Percentiles rank a stretch among this genome's conserved stretches.
Conservation (phyloP, 2,888 invertebrate genomes). For the Oscheius sp. region DNA sequence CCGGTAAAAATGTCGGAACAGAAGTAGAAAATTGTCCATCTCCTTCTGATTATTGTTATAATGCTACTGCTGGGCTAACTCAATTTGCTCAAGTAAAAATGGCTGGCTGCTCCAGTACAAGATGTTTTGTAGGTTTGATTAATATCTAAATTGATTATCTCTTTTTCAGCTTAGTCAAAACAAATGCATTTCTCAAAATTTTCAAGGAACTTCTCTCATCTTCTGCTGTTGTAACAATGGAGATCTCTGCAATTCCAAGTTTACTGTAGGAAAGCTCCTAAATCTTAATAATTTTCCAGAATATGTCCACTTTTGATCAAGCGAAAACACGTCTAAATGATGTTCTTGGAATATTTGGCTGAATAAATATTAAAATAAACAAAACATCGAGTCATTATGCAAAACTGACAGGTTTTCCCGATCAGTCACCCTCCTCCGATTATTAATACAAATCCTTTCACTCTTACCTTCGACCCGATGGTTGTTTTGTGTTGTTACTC, state of each 20-base stretch:
- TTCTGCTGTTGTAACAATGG: slow-evolving; percentile 54
- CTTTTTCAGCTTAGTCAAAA: slow-evolving; percentile 30
- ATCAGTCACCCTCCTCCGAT: too few species aligned
- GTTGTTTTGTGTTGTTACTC: too few species aligned
- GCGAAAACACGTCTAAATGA: slow-evolving; percentile 43
- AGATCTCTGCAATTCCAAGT: slow-evolving; percentile 50
- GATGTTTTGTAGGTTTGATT: slow-evolving; percentile 39
- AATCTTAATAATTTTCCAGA: slow-evolving; percentile 30
- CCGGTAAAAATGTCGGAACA: slow-evolving; percentile 46
- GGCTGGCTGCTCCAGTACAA: slow-evolving; percentile 45
- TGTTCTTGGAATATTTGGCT: slow-evolving; percentile 35
- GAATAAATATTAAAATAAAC: neutral
- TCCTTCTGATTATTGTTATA: slow-evolving; percentile 46
- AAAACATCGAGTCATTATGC: neutral
- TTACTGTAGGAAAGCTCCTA: slow-evolving; percentile 32
- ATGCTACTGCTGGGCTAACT: slow-evolving; percentile 46
- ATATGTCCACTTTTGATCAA: slow-evolving; percentile 40
- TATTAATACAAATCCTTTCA: too few species aligned
- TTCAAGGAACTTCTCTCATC: slow-evolving; percentile 38
- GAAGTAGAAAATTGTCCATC: slow-evolving; percentile 40
- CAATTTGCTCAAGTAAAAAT: slow-evolving; percentile 41
- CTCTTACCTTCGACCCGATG: too few species aligned
- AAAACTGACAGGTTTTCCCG: too few species aligned
- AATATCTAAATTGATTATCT: slow-evolving; percentile 23
- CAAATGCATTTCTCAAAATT: slow-evolving; percentile 40